Evolutionary conservation across 2,113 vertebrate genomes (phyloP).

Genomic region (Puma concolor): DNA sequence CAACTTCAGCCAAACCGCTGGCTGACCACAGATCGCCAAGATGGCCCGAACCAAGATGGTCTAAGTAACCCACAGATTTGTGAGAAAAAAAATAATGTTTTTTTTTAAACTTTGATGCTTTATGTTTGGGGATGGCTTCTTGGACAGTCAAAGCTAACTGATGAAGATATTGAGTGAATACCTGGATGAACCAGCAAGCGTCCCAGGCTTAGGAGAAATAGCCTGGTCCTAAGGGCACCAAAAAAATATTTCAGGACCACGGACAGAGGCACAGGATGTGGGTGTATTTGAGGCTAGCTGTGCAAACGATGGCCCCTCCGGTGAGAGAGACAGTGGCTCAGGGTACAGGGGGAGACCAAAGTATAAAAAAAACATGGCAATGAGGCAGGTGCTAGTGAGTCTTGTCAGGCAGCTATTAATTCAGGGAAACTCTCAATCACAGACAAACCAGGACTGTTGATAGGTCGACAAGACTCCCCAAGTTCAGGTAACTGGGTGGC

Average conservation of each 20-base stretch:
- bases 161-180: neutral
- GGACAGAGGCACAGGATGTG: constrained; percentile 27
- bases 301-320: neutral
- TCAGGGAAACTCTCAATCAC: neutral
- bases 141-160: neutral
- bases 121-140: neutral
- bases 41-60: neutral
- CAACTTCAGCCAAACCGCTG: neutral
- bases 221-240: accelerated
- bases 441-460: neutral
- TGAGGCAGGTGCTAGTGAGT: neutral
- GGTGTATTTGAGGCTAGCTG: neutral
- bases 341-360: neutral
- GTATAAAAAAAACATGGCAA: neutral
- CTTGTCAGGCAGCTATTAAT: neutral
- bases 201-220: neutral
- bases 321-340: neutral
- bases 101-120: neutral
- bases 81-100: neutral
- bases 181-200: neutral
- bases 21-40: neutral
- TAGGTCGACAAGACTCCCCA: neutral
- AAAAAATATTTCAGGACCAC: constrained; percentile 62
- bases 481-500: neutral
- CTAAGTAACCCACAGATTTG: neutral